Evolutionary conservation across 1,140 invertebrate genomes (phyloP), one percentile per base, ranked within the genome.

Genomic region (Drosophila rufa): DNA sequence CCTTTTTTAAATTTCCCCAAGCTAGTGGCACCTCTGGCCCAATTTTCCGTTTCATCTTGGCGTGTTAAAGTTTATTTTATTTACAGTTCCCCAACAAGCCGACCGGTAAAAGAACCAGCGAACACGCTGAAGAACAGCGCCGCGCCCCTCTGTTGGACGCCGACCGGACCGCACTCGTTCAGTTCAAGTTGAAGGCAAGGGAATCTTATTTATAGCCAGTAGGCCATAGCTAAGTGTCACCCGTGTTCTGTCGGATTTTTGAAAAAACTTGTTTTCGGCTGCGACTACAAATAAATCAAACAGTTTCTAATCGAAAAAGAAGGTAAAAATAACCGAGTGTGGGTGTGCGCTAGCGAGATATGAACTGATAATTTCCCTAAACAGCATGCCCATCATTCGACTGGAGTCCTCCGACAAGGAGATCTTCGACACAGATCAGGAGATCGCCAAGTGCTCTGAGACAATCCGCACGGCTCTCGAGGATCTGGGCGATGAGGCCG

Each of bases 391-490:
- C 17, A 97, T 96, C 73, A 98, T 98, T 59, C 86, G 82, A 1
- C 93, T 99, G 38, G 97, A 99, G 93, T 99, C 98, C 75, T 98
- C 97, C 1, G 99, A 99, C 94, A 97, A 97, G 40, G 99, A 99
- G 93, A 96, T 98, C 5, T 99, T 99, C 92, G 97, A 98, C 68
- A 98, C 99, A 0, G 98, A 99, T 92, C 97, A 99, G 0, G 98
- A 99, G 92, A 99, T 99, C 64, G 98, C 99, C 17, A 98, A 99
- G 94, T 98, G 98, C 91, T 99, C 98, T 0, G 97, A 98, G 0
- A 99, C 99, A 0, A 99, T 99, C 51, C 99, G 99, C 94, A 99
- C 98, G 1, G 99, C 99, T 97, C 94, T 99, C 75, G 98, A 99
- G 94, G 98, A 98, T 95, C 94, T 97, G 48, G 97, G 98, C 11